Conservation (phyloP, 2,797 vertebrate genomes). For the Halcyon smyrnensis region DNA sequence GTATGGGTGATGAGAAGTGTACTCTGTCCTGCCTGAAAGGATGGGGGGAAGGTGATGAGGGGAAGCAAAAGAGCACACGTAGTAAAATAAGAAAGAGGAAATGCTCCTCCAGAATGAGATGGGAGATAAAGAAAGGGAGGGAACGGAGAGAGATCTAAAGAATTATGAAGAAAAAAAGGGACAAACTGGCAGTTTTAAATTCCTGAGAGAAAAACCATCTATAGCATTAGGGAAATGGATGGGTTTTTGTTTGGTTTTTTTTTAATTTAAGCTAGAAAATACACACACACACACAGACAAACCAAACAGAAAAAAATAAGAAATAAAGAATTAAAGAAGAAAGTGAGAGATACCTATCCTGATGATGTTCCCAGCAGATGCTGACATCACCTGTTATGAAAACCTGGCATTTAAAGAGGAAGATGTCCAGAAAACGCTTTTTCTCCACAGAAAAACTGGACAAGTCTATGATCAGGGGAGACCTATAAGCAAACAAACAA, state of each 20-base stretch:
- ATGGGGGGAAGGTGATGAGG: background rate
- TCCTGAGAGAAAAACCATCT: background rate
- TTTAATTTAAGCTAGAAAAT: background rate
- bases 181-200: background rate
- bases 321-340: background rate
- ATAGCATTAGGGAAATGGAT: background rate
- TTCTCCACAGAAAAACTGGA: background rate
- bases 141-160: background rate
- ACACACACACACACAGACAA: background rate
- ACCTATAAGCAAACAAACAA: background rate
- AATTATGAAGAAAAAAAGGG: background rate
- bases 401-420: background rate
- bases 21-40: background rate
- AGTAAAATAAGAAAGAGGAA: background rate
- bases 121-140: background rate
- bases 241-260: background rate
- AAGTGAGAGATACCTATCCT: background rate
- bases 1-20: background rate
- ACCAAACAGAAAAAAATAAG: too few species aligned
- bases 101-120: background rate
- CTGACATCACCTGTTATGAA: background rate
- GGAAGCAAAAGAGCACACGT: background rate
- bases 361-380: background rate
- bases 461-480: background rate
- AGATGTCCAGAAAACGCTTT: background rate